Evolutionary conservation across 2,113 vertebrate genomes (phyloP).

Genomic region (Poicephalus gulielmi): DNA sequence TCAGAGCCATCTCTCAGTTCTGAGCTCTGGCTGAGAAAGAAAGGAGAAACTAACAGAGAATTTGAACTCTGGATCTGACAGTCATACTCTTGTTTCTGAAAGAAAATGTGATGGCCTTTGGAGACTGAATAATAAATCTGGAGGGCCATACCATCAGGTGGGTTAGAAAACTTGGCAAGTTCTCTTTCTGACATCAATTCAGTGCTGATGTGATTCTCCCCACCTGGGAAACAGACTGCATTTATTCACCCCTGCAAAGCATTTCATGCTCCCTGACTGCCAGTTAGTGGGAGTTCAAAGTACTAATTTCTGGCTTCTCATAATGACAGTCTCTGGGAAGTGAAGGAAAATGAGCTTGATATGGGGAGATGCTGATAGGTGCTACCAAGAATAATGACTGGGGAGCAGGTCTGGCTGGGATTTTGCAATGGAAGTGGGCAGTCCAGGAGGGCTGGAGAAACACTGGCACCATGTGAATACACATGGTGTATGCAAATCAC

Average conservation of each 20-base stretch:
- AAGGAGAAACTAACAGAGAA: background rate
- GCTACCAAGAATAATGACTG: background rate
- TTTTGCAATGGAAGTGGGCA: accelerated
- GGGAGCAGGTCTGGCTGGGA: background rate
- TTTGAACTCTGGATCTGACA: background rate
- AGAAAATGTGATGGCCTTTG: conserved; percentile 5
- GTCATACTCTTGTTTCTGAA: background rate
- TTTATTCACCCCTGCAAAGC: background rate
- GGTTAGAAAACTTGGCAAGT: background rate
- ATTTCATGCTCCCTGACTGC: background rate
- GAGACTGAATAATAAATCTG: background rate
- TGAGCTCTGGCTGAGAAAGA: background rate
- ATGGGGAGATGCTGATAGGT: background rate
- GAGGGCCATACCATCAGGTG: conserved; percentile 52
- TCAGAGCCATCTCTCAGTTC: background rate
- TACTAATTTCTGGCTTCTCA: background rate
- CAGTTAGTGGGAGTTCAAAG: background rate
- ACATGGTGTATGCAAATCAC: accelerated
- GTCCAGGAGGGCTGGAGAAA: background rate
- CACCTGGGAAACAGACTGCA: background rate
- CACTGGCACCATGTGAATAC: background rate
- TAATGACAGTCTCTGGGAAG: background rate
- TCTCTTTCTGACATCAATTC: background rate
- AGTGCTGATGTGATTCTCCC: background rate
- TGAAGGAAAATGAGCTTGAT: background rate